These are phyloP conservation scores for Cossypha caffra DNA, from an alignment of 2,797 vertebrate genomes.

Conservation along the genomic window DNA sequence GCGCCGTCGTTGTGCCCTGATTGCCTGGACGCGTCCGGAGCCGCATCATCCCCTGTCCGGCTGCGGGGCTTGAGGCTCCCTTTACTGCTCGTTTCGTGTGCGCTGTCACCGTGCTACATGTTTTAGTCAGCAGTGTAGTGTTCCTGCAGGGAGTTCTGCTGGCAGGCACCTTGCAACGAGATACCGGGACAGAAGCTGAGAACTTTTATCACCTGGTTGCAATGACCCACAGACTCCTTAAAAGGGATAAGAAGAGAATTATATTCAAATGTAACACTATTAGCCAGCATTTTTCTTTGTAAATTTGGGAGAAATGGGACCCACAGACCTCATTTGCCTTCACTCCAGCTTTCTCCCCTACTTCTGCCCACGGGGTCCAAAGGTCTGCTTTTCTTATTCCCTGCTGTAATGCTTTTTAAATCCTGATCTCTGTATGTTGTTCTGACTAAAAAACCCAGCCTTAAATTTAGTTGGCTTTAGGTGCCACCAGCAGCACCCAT, in stretches of 20 bases:
- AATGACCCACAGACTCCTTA: background rate
- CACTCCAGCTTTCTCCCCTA: background rate
- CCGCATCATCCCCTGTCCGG: rapidly evolving
- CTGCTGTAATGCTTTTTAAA: background rate
- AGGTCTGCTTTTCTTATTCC: background rate
- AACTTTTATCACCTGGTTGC: background rate
- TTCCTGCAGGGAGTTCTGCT: background rate
- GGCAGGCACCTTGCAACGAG: background rate
- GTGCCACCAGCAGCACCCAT: background rate
- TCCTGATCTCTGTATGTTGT: background rate
- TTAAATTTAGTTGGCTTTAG: background rate
- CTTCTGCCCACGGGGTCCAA: background rate
- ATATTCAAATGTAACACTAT: background rate
- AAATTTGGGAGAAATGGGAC: background rate
- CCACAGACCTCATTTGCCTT: background rate
- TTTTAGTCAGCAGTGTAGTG: background rate
- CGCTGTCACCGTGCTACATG: rapidly evolving
- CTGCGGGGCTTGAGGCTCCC: too few relatives aligned
- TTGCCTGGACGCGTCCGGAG: background rate
- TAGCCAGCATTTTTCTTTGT: background rate
- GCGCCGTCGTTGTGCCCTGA: background rate
- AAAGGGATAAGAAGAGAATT: background rate
- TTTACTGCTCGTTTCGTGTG: background rate
- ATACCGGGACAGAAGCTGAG: background rate
- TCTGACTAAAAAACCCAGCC: background rate